phyloP scores from a whole-genome alignment of 2,113 vertebrate genomes.

The Stegostoma tigrinum region DNA sequence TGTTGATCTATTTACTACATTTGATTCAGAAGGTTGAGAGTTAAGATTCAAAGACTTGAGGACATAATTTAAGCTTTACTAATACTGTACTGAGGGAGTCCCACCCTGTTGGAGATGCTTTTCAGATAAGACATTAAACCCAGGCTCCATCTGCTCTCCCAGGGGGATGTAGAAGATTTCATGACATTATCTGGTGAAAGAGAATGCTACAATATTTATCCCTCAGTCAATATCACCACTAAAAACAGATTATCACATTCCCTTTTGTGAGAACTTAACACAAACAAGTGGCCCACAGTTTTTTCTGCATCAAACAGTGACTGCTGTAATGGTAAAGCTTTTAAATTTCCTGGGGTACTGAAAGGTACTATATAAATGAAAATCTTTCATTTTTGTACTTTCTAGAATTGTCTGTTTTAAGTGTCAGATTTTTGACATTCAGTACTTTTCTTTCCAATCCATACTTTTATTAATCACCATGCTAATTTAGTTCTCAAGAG shows the following conservation, averaged over 20 bases:
- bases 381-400: not conserved
- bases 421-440: not conserved
- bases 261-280: not conserved
- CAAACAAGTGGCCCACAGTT: no score
- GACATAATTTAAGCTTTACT: not conserved
- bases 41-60: not conserved
- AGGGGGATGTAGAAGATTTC: no score
- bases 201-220: no score
- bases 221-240: no score
- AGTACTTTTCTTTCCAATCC: not conserved
- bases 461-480: not conserved
- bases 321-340: not conserved
- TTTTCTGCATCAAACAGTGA: not conserved
- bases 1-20: not conserved
- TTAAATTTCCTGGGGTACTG: not conserved
- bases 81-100: not conserved
- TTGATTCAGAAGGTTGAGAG: not conserved
- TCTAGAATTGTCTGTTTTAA: not conserved
- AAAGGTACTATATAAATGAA: not conserved
- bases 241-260: not conserved
- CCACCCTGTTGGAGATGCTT: no score
- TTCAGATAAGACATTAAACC: not conserved
- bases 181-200: no score
- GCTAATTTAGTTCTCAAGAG: not conserved
- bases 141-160: no score